These are phyloP conservation scores for Seira sanloemensis DNA, from an alignment of 2,888 invertebrate species.

Conservation along the genomic window DNA sequence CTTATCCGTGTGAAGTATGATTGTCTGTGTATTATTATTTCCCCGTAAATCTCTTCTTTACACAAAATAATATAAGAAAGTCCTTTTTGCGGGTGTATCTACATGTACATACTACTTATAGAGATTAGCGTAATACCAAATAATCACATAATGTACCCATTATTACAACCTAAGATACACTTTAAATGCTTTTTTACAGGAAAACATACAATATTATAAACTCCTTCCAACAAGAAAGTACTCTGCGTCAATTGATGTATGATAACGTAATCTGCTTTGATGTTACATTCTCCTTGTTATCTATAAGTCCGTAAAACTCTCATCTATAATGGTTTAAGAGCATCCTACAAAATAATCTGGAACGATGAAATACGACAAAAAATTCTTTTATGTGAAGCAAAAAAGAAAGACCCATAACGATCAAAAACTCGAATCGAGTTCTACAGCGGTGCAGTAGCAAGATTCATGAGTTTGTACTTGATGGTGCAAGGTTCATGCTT, in stretches of 20 bases:
- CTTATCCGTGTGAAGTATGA: slow-evolving; percentile 4
- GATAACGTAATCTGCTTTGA: neutral
- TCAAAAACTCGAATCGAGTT: no score
- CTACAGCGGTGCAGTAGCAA: neutral
- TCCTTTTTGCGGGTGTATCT: neutral
- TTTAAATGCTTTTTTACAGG: neutral
- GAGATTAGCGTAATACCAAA: neutral
- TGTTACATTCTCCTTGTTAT: no score
- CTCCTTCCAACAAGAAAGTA: slow-evolving; percentile 31
- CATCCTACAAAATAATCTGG: no score
- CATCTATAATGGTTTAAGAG: no score
- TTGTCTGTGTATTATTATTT: neutral
- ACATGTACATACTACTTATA: slow-evolving; percentile 20
- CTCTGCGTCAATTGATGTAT: neutral
- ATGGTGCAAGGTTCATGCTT: neutral
- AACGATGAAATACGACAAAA: no score
- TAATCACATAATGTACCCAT: neutral
- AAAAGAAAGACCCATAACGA: neutral
- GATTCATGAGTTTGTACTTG: neutral
- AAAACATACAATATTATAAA: neutral
- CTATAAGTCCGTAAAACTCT: no score
- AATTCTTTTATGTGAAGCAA: neutral
- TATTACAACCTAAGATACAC: neutral
- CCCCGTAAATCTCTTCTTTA: neutral
- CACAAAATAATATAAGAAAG: no score